A percentile compares a stretch with the other conserved stretches of the same genome.
phyloP scores from a whole-genome alignment of 2,113 vertebrate species.

The Dromaius novaehollandiae region DNA sequence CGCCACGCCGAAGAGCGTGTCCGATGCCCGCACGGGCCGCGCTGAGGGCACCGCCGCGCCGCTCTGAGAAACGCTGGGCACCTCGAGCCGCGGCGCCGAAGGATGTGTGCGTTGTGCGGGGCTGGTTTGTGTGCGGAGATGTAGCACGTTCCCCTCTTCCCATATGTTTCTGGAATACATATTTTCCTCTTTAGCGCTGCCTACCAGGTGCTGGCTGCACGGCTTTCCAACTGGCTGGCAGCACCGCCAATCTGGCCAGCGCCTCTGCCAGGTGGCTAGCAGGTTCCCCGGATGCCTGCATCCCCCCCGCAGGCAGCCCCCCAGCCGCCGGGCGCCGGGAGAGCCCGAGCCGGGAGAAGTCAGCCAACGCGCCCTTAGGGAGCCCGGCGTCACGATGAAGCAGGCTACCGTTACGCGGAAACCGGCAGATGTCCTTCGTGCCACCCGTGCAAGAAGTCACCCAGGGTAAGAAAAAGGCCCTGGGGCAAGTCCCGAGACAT shows the following conservation, averaged over 20 bases:
- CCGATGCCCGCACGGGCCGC: constrained; percentile 35
- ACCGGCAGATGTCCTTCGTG: neutral
- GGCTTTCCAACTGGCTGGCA: constrained; percentile 52
- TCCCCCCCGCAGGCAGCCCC: neutral
- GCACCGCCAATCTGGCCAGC: constrained; percentile 57
- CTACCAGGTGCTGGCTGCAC: constrained; percentile 60
- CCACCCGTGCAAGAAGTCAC: neutral
- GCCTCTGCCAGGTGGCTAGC: constrained; percentile 59
- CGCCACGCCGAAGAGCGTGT: constrained; percentile 42
- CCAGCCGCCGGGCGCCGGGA: neutral
- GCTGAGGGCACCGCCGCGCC: neutral
- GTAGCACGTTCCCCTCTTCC: constrained; percentile 62
- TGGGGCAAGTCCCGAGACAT: neutral
- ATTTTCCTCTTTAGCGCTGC: constrained; percentile 67
- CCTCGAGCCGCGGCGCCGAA: constrained; percentile 20
- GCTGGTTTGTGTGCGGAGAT: constrained; percentile 55
- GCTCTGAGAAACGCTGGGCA: neutral
- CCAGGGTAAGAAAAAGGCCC: neutral
- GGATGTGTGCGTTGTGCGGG: constrained; percentile 50
- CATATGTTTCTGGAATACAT: constrained; percentile 66
- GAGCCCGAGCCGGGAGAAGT: neutral
- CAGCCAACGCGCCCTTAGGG: neutral
- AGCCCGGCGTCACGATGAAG: neutral
- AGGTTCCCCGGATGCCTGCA: constrained; percentile 45
- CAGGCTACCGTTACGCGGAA: neutral